Evolutionary conservation across 1,140 invertebrate genomes (phyloP).

Genomic region (Microplitis demolitor): DNA sequence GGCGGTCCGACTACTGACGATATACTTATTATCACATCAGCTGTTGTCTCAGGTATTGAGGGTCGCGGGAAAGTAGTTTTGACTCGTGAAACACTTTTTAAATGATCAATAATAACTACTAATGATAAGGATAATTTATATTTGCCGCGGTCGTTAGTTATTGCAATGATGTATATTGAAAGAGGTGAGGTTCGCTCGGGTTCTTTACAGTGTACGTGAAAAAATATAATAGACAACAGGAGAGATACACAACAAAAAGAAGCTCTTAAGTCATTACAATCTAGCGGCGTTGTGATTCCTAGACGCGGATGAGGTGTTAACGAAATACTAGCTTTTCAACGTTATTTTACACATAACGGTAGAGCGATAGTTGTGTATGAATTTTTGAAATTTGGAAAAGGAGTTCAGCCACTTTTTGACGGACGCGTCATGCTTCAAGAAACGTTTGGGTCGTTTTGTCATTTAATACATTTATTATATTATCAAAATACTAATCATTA

Average conservation of each 20-base stretch:
- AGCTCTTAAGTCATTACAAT: not conserved
- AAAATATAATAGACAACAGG: not conserved
- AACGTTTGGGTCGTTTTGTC: too few species aligned
- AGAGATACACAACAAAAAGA: not conserved
- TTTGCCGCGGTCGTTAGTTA: slow-evolving; percentile 6
- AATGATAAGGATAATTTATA: slow-evolving; percentile 14
- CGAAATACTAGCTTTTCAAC: too few species aligned
- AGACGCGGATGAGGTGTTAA: too few species aligned
- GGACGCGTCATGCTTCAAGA: not conserved
- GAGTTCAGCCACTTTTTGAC: not conserved
- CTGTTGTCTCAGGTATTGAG: too few species aligned
- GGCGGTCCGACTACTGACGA: too few species aligned
- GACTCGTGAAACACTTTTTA: not conserved
- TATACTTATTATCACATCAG: too few species aligned
- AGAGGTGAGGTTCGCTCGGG: slow-evolving; percentile 5
- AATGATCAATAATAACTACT: slow-evolving; percentile 9
- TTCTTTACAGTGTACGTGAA: not conserved
- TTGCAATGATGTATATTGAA: not conserved
- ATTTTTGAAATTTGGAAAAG: not conserved
- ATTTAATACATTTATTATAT: not conserved
- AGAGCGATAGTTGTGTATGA: not conserved
- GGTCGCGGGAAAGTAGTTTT: not conserved
- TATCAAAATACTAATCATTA: too few species aligned
- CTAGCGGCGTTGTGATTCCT: too few species aligned
- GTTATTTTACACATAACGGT: too few species aligned